A percentile compares a stretch with the other conserved stretches of the same genome.
These are phyloP conservation scores for Gallinago jamesoni DNA, from an alignment of 2,113 vertebrate species.

Conservation along the genomic window DNA sequence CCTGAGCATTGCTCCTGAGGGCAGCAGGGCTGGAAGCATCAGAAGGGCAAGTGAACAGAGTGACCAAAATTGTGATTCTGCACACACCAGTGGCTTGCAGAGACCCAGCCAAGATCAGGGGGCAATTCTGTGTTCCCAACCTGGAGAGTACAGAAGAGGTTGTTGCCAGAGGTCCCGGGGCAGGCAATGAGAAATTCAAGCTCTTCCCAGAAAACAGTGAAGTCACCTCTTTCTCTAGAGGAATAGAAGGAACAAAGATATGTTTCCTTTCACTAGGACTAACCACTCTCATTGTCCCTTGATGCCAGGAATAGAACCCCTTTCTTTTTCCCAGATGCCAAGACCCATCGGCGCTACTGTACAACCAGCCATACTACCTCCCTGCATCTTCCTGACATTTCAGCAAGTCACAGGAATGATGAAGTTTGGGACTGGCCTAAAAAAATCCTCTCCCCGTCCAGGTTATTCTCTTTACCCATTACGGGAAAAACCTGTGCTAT, in stretches of 20 bases:
- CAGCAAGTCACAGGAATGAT: background rate
- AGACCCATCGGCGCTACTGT: fast-evolving
- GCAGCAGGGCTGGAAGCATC: background rate
- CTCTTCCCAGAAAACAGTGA: background rate
- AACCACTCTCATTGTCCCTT: background rate
- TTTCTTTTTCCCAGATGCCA: background rate
- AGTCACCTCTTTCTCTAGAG: background rate
- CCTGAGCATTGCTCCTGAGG: background rate
- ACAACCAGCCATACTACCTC: background rate
- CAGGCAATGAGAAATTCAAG: background rate
- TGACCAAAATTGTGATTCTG: background rate
- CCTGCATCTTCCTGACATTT: background rate
- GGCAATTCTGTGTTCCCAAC: fast-evolving
- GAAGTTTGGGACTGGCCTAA: background rate
- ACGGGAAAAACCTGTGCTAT: background rate
- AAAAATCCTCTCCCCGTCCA: background rate
- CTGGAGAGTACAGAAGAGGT: background rate
- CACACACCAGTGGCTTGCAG: background rate
- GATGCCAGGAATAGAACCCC: background rate
- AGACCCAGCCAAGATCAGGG: background rate
- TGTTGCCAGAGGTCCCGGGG: background rate
- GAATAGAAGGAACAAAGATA: background rate
- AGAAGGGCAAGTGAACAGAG: background rate
- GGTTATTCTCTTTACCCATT: background rate
- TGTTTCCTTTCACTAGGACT: background rate